Percentiles rank a stretch among this genome's conserved stretches.
These are phyloP conservation scores for Luperina testacea DNA, from an alignment of 2,888 invertebrate genomes.

Conservation along the genomic window DNA sequence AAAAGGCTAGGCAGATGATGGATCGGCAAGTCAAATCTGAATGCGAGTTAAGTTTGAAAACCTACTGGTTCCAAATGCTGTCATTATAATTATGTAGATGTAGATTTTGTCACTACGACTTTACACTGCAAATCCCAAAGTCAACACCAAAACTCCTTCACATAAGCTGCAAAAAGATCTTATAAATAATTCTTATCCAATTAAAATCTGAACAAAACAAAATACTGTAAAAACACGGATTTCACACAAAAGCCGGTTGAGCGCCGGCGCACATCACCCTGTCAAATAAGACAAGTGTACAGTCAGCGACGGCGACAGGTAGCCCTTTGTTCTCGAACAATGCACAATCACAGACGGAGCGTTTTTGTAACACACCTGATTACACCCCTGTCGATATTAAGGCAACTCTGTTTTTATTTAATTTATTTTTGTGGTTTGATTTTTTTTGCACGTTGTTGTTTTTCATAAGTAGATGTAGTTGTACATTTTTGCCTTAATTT, in stretches of 20 bases:
- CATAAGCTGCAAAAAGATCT: slow-evolving; percentile 3
- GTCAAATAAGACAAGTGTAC: slow-evolving; percentile 71
- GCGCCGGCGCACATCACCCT: slow-evolving; percentile 61
- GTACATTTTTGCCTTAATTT: neutral
- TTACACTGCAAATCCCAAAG: neutral
- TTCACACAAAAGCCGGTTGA: slow-evolving; percentile 48
- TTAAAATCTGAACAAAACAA: slow-evolving; percentile 53
- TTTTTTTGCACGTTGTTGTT: slow-evolving; percentile 5
- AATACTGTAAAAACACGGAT: slow-evolving; percentile 52
- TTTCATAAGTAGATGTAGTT: neutral
- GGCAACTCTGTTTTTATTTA: slow-evolving; percentile 41
- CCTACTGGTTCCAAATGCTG: neutral
- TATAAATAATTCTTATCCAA: slow-evolving; percentile 49
- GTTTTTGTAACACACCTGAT: slow-evolving; percentile 74
- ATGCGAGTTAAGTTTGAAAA: neutral
- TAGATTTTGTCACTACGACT: neutral
- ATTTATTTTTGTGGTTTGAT: slow-evolving; percentile 19
- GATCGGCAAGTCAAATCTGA: neutral
- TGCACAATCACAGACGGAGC: slow-evolving; percentile 73
- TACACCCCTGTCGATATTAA: slow-evolving; percentile 68
- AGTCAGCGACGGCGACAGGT: slow-evolving; percentile 77
- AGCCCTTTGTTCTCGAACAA: slow-evolving; percentile 80
- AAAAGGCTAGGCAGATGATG: neutral
- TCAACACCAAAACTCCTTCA: slow-evolving; percentile 2
- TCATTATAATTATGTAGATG: neutral